Evolutionary conservation across 2,888 invertebrate genomes (phyloP).

Genomic region (Notocelia uddmanniana): DNA sequence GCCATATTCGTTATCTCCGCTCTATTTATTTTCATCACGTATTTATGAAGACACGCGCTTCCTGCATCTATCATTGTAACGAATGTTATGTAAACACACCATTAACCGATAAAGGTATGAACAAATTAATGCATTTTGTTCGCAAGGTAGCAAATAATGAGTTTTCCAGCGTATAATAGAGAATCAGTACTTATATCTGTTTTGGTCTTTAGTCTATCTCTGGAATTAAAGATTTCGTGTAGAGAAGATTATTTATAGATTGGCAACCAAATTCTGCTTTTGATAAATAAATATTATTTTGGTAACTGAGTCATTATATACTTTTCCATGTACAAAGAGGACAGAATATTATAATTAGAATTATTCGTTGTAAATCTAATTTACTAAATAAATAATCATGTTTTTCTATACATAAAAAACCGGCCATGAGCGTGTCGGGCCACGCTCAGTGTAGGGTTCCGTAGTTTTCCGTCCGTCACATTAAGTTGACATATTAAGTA

Average conservation of each 20-base stretch:
- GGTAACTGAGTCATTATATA: too few species aligned
- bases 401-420: too few species aligned
- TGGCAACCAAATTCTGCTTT: too few species aligned
- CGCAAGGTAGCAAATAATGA: background rate
- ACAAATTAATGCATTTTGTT: background rate
- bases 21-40: slow-evolving; percentile 60
- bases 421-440: too few species aligned
- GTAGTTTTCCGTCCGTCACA: too few species aligned
- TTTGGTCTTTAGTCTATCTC: background rate
- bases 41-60: slow-evolving; percentile 53
- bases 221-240: background rate
- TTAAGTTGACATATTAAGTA: too few species aligned
- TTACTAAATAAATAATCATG: too few species aligned
- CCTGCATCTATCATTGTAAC: slow-evolving; percentile 39
- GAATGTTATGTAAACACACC: slow-evolving; percentile 25
- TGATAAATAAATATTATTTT: too few species aligned
- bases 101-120: slow-evolving; percentile 11
- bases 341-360: too few species aligned
- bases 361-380: too few species aligned
- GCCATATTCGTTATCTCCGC: slow-evolving; percentile 61
- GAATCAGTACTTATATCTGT: background rate
- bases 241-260: background rate
- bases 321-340: too few species aligned
- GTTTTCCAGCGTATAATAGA: background rate
- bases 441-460: too few species aligned